phyloP scores from a whole-genome alignment of 2,797 vertebrate genomes.

The Tapirus indicus region DNA sequence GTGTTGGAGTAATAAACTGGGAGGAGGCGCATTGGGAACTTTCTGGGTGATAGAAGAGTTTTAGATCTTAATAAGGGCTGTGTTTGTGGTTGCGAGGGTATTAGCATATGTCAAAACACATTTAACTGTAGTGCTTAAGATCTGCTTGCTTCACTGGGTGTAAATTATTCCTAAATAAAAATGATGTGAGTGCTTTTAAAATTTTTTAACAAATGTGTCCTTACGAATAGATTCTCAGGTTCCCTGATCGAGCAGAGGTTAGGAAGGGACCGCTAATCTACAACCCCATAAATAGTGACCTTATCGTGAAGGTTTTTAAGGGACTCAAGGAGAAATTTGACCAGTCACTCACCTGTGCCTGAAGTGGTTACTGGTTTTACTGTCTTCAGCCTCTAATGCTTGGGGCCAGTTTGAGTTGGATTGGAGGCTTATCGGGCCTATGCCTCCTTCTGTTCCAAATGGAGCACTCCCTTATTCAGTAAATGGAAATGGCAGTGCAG shows the following conservation, averaged over 20 bases:
- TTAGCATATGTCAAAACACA: not conserved
- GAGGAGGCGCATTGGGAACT: not conserved
- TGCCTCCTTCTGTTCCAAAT: not conserved
- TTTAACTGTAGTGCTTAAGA: not conserved
- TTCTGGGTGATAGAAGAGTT: slow-evolving; percentile 27
- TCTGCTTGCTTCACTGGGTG: not conserved
- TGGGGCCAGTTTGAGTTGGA: not conserved
- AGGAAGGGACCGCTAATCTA: not conserved
- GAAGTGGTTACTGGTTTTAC: not conserved
- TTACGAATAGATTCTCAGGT: not conserved
- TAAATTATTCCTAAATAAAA: slow-evolving; percentile 54
- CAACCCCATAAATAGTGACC: not conserved
- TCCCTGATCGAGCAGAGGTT: not conserved
- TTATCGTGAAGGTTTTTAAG: not conserved
- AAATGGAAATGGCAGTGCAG: not conserved
- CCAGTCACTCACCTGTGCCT: not conserved
- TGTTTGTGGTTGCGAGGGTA: not conserved
- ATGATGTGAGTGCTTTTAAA: not conserved
- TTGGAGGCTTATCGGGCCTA: not conserved
- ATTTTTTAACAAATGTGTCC: not conserved
- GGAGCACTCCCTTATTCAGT: not conserved
- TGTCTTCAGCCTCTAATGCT: not conserved
- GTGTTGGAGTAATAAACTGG: not conserved
- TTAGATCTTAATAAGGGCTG: slow-evolving; percentile 5
- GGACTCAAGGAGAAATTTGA: not conserved